These are phyloP conservation scores for Actias luna DNA, from an alignment of 2,888 invertebrate genomes.

Conservation along the genomic window DNA sequence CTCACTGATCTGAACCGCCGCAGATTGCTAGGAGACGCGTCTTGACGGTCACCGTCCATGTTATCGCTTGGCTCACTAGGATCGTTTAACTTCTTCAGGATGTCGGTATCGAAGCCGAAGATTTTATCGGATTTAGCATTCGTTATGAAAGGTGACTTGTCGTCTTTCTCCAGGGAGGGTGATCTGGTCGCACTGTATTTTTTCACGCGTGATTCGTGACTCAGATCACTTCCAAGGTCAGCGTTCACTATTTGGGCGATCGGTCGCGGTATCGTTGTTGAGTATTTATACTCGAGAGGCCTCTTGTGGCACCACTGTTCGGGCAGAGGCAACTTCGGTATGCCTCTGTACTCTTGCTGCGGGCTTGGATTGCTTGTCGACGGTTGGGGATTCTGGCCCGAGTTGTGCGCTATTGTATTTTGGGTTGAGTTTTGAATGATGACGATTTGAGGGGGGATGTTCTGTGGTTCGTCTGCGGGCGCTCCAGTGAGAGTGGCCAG, in stretches of 20 bases:
- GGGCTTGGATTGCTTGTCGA: slow-evolving; percentile 11
- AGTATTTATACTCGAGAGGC: slow-evolving; percentile 65
- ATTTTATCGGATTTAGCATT: slow-evolving; percentile 61
- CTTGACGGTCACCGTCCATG: slow-evolving; percentile 45
- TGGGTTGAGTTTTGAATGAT: slow-evolving; percentile 41
- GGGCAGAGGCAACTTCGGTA: slow-evolving; percentile 65
- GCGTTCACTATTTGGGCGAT: slow-evolving; percentile 59
- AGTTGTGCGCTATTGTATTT: slow-evolving; percentile 33
- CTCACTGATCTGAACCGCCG: slow-evolving; percentile 69
- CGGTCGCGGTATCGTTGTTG: slow-evolving; percentile 62
- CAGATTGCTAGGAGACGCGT: slow-evolving; percentile 58
- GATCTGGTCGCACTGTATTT: slow-evolving; percentile 74
- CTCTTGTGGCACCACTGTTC: slow-evolving; percentile 75
- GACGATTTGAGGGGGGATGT: slow-evolving; percentile 40
- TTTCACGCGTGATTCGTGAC: slow-evolving; percentile 58
- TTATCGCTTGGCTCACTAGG: slow-evolving; percentile 42
- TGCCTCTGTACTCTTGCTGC: slow-evolving; percentile 41
- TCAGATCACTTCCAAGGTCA: slow-evolving; percentile 59
- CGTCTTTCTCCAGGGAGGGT: slow-evolving; percentile 78
- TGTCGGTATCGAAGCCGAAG: slow-evolving; percentile 66
- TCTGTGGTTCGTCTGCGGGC: slow-evolving; percentile 36
- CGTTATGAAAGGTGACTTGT: slow-evolving; percentile 66
- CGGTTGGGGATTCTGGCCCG: slow-evolving; percentile 26
- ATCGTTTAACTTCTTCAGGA: slow-evolving; percentile 49
- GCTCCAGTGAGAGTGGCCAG: slow-evolving; percentile 35